Evolutionary conservation across 2,888 invertebrate genomes (phyloP), one percentile per base, ranked within the genome.

Genomic region (Lasioglossum villosulum): DNA sequence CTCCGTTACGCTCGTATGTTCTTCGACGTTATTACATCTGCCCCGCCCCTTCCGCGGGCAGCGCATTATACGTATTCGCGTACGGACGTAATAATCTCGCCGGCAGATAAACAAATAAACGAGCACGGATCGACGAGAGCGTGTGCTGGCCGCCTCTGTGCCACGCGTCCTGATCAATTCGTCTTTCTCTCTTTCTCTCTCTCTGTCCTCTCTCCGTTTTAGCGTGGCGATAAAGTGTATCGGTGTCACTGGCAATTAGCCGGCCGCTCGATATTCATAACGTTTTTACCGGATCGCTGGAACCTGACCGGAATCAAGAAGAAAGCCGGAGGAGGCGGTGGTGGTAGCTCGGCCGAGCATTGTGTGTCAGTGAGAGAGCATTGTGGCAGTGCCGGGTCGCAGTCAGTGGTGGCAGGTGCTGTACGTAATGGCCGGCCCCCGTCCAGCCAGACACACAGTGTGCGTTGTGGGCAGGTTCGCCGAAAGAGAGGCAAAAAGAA

Each of bases 331-430:
- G 56, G 73, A 45, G 63, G 39, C 70, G 48, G 48, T 59, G 19
- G 34, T 14, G 19, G 14, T 42, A 27, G 56, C 83, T 66, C 77
- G 84, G 87, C 66, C 23, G 63, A 63, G 87, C 87, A 90, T 92
- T 56, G 56, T 90, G 92, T 90, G 91, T 92, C 89, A 91, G 92
- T 87, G 56, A 56, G 56, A 56, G 63, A 63, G 87, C 87, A 90
- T 92, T 89, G 92, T 90, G 91, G 92, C 89, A 91, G 92, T 87
- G 92, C 87, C 90, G 88, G 90, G 90, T 90, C 90, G 89, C 89
- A 82, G 87, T n/a, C 85, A 91, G 91, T 91, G 91, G 92, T 93
- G 94, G 94, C 94, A 94, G 94, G 94, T 94, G 94, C 91, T 94
- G 90, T 83, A 78, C 86, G 88, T 87, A 89, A 93, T 94, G 95